A percentile compares a stretch with the other conserved stretches of the same genome.
Evolutionary conservation across 2,113 vertebrate species (phyloP).

Genomic region (Willisornis vidua): DNA sequence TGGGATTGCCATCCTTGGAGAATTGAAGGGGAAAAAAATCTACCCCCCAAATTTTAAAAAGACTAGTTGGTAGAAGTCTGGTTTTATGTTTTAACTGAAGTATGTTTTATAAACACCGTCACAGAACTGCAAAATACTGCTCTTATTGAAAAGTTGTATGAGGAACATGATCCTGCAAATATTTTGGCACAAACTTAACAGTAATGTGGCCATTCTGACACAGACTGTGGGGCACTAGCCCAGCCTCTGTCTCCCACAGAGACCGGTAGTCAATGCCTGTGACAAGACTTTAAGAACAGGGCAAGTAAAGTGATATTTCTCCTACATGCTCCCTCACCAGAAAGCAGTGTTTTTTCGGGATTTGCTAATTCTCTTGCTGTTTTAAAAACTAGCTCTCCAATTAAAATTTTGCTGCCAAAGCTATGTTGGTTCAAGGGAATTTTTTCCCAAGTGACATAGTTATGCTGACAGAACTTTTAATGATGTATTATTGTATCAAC

Average conservation of each 20-base stretch:
- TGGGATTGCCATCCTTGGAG: not conserved
- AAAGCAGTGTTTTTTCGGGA: not conserved
- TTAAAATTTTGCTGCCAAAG: slow-evolving; percentile 45
- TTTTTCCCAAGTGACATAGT: slow-evolving; percentile 17
- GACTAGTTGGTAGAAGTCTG: not conserved
- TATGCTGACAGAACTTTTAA: slow-evolving; percentile 29
- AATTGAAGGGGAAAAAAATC: not conserved
- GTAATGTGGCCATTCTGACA: not conserved
- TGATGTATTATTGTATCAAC: not conserved
- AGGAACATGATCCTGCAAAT: slow-evolving; percentile 1
- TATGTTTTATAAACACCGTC: not conserved
- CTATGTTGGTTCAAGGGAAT: not conserved
- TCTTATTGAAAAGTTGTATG: not conserved
- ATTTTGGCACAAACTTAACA: slow-evolving; percentile 1
- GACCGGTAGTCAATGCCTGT: not conserved
- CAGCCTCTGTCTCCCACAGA: not conserved
- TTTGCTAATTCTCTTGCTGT: slow-evolving; percentile 13
- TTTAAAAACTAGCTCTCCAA: slow-evolving; percentile 15
- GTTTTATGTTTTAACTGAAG: not conserved
- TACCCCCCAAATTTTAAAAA: not conserved
- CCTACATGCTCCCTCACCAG: not conserved
- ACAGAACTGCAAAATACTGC: not conserved
- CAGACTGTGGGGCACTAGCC: not conserved
- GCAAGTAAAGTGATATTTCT: slow-evolving; percentile 2
- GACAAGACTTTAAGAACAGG: not conserved